Base-by-base conservation (phyloP, 2,888 invertebrate genomes). In the Phengaris alcon region DNA sequence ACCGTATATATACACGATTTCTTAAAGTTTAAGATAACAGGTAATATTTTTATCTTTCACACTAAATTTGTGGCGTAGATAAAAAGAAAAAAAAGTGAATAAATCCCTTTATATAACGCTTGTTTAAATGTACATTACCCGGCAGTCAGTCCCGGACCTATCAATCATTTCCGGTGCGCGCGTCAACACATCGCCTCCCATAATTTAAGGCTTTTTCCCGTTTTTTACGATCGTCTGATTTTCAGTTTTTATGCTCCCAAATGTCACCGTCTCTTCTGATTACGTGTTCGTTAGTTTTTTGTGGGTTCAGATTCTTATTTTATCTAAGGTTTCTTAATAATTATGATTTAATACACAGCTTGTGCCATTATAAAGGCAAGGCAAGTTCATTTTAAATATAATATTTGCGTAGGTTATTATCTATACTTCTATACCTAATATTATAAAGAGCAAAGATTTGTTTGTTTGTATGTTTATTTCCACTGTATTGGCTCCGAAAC, bases 101-200 rank as follows among this genome's bases (percentile, higher is more conserved):
- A 64, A 64, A 64, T 64, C 64, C 35, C 64, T 64, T 64, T 35
- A 64, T 44, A 64, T 64, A 64, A 64, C 12, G 64, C 64, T 64
- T 64, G 64, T 64, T 69, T 69, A 69, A 48, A 46, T 51, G 15
- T 6, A 51, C 48, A 48, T 70, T 70, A 70, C 51, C 70, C 51
- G 51, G 48, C 15, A 51, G 70, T 70, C 15, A 51, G 51, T 22
- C 2, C 57, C 75, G 75, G 75, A 78, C 15, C 77, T 76, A 84
- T 84, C 83, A 80, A 83, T 84, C 84, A 84, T 82, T 81, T 81
- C 82, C 81, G 81, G 79, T 78, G 80, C 79, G 75, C 80, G 83
- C 83, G 79, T 81, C 81, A 81, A 79, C 82, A 82, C 80, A 80
- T 80, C 79, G 78, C 77, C 77, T 73, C 77, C 78, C 78, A 78